Evolutionary conservation across 53 echinoderm and acorn worm genomes (phyloP).

Genomic region (Crossaster papposus): DNA sequence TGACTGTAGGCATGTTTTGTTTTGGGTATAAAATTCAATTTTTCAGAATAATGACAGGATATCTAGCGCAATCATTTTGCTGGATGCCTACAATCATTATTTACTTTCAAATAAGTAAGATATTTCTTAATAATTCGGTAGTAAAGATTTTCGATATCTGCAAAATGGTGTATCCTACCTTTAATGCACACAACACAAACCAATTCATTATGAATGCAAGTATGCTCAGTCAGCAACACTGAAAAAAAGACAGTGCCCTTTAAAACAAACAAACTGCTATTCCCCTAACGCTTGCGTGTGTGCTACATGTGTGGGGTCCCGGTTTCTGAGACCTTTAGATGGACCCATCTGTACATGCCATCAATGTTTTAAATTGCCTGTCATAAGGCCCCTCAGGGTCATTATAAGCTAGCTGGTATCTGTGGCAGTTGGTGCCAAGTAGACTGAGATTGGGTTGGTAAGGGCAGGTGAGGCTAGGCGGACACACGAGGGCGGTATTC

Average conservation of each 20-base stretch:
- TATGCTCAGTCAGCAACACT: neutral
- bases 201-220: neutral
- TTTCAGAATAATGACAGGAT: no score
- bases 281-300: constrained; percentile 16
- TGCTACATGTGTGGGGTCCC: constrained; percentile 54
- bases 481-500: constrained; percentile 42
- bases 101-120: no score
- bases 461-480: constrained; percentile 42
- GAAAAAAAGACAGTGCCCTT: neutral
- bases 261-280: constrained; percentile 4
- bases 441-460: neutral
- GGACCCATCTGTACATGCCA: constrained; percentile 59
- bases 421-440: constrained; percentile 57
- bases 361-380: constrained; percentile 60
- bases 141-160: no score
- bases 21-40: no score
- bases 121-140: no score
- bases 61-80: no score
- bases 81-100: no score
- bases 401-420: no score
- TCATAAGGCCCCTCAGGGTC: constrained; percentile 2
- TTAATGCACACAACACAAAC: neutral
- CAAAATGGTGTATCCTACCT: no score
- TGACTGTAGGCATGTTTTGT: no score
- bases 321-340: constrained; percentile 21